These are phyloP conservation scores for Thinocorus orbignyianus DNA, from an alignment of 2,113 vertebrate species.

Conservation along the genomic window DNA sequence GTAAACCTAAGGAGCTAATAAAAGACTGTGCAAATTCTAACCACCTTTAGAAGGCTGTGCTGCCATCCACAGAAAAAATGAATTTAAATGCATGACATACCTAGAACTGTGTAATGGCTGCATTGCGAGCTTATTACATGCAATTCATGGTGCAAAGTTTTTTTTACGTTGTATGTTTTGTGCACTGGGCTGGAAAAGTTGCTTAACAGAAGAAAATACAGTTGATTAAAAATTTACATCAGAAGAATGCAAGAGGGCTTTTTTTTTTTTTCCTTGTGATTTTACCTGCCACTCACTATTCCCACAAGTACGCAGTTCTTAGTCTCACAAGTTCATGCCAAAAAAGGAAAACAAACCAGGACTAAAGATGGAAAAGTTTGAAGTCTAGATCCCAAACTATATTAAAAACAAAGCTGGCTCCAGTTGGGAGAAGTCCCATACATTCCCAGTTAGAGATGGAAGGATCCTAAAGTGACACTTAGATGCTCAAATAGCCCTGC, in stretches of 20 bases:
- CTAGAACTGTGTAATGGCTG: not conserved
- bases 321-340: not conserved
- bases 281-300: constrained; percentile 25
- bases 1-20: not conserved
- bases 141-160: constrained; percentile 1
- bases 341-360: not conserved
- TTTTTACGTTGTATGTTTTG: not conserved
- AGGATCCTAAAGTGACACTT: not conserved
- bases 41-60: not conserved
- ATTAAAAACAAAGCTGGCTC: not conserved
- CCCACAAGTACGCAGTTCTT: not conserved
- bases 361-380: not conserved
- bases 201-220: constrained; percentile 50
- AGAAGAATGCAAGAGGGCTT: not conserved
- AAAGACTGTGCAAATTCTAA: constrained; percentile 1
- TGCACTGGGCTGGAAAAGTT: constrained; percentile 33
- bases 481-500: not conserved
- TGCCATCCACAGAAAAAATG: not conserved
- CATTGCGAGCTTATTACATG: not conserved
- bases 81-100: constrained; percentile 8
- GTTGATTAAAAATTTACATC: constrained; percentile 67
- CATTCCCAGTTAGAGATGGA: not conserved
- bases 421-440: accelerated
- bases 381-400: not conserved
- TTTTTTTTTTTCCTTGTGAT: not conserved